Evolutionary conservation across 2,888 invertebrate species (phyloP).

Genomic region (Drosophila koepferae): DNA sequence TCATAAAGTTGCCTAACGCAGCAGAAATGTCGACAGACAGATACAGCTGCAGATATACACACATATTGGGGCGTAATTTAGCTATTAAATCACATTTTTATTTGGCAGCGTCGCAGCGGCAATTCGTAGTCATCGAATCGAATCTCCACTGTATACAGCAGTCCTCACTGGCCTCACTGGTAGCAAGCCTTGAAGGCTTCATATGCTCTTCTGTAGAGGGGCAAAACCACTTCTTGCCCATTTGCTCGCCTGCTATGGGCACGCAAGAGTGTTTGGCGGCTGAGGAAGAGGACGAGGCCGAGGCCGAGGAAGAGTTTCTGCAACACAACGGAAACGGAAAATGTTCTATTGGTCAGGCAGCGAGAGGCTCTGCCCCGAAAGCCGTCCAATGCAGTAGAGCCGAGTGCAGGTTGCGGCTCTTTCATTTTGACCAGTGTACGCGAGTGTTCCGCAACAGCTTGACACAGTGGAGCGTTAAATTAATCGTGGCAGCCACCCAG

Average conservation of each 20-base stretch:
- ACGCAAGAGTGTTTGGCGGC: conserved; percentile 5
- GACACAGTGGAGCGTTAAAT: conserved; percentile 83
- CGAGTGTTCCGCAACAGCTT: conserved; percentile 65
- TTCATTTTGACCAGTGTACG: conserved; percentile 38
- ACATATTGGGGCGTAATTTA: conserved; percentile 67
- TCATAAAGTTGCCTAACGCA: conserved; percentile 76
- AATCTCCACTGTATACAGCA: conserved; percentile 1
- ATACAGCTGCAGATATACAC: conserved; percentile 7
- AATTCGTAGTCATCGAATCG: conserved; percentile 24
- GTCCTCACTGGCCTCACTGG: not conserved
- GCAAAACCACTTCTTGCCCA: conserved; percentile 62
- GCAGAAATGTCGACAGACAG: conserved; percentile 62
- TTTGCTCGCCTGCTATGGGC: conserved; percentile 68
- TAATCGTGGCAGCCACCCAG: conserved; percentile 77
- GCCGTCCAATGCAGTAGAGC: conserved; percentile 35
- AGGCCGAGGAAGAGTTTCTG: conserved; percentile 50
- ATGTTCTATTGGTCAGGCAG: conserved; percentile 73
- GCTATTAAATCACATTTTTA: conserved; percentile 78
- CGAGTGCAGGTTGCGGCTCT: conserved; percentile 34
- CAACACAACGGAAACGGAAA: conserved; percentile 76
- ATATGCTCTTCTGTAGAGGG: conserved; percentile 38
- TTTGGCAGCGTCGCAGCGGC: conserved; percentile 37
- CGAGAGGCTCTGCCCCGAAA: conserved; percentile 45
- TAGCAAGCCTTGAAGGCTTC: conserved; percentile 1
- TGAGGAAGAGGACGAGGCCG: not conserved